Conservation (phyloP, 2,888 invertebrate genomes). For the Punctoribates punctum region DNA sequence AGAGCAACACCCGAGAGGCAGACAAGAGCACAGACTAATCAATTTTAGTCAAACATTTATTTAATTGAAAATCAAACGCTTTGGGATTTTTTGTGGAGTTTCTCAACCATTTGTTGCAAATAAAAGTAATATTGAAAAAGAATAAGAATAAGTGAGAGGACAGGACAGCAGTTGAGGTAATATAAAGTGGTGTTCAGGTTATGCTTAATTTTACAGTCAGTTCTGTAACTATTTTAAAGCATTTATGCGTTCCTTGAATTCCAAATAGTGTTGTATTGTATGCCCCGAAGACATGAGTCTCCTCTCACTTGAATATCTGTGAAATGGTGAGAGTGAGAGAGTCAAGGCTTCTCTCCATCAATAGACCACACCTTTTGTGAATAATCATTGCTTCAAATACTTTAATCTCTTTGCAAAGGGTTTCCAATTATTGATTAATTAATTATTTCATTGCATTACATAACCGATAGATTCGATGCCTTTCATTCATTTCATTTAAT, state of each 20-base stretch:
- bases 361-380: conserved; percentile 1
- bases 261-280: conserved; percentile 18
- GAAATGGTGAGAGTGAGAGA: no score
- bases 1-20: conserved; percentile 11
- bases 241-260: not conserved
- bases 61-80: conserved; percentile 6
- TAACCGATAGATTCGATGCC: no score
- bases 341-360: not conserved
- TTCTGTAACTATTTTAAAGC: not conserved
- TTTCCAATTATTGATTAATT: not conserved
- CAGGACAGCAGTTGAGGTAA: not conserved
- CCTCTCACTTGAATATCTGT: no score
- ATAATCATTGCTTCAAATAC: not conserved
- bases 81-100: not conserved
- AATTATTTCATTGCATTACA: not conserved
- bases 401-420: not conserved
- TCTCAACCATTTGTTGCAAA: not conserved
- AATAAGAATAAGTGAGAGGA: not conserved
- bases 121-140: not conserved
- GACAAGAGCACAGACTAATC: conserved; percentile 9
- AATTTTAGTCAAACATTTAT: not conserved
- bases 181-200: not conserved
- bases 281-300: not conserved
- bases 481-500: not conserved
- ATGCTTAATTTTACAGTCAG: conserved; percentile 7